These are phyloP conservation scores for Schizotus pectinicornis DNA, from an alignment of 2,888 invertebrate genomes.

Conservation along the genomic window DNA sequence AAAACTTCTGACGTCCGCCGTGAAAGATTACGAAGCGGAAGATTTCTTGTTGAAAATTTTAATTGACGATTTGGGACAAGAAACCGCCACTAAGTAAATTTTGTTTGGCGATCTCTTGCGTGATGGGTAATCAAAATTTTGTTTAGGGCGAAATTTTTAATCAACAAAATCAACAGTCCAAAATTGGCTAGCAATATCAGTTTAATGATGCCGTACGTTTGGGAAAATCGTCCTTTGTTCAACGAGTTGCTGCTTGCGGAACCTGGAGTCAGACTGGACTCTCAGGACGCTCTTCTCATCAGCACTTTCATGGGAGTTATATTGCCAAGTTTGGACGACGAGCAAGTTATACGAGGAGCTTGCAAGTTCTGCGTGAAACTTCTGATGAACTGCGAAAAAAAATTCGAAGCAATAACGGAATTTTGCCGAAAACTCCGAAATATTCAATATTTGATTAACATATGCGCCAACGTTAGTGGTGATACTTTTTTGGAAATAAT, in stretches of 20 bases:
- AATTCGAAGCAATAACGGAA: background rate
- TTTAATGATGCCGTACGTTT: background rate
- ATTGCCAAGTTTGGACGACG: background rate
- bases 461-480: background rate
- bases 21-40: background rate
- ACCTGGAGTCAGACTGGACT: background rate
- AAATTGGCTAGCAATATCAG: background rate
- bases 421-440: constrained; percentile 3
- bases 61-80: background rate
- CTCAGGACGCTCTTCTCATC: background rate
- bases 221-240: background rate
- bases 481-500: background rate
- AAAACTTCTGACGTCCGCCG: background rate
- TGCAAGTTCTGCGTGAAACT: background rate
- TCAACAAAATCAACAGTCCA: constrained; percentile 1
- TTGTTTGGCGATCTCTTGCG: background rate
- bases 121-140: background rate
- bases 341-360: background rate
- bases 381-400: background rate
- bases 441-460: background rate
- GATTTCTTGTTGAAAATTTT: background rate
- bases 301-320: constrained; percentile 3
- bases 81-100: background rate
- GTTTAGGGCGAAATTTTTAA: background rate
- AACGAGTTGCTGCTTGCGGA: background rate